Base-by-base conservation (phyloP, 1,140 invertebrate species). In the Meloidogyne exigua region DNA sequence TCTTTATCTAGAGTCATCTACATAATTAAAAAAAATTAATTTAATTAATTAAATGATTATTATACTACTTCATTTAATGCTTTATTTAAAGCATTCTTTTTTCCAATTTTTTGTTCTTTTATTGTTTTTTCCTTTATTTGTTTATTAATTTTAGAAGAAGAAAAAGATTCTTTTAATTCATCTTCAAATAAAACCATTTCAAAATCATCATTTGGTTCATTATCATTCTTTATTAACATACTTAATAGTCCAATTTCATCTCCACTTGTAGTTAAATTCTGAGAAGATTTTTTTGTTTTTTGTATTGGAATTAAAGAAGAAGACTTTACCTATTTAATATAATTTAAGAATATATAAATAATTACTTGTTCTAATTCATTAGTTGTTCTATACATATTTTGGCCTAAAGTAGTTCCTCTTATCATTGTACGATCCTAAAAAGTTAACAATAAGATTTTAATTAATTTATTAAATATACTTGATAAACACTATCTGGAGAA, bases 221-320 rank as follows among this genome's bases (percentile, higher is more conserved):
- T 68, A 25, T 82, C 63, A 36, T 64, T 64, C 26, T 63, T 63
- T 28, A 78, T 32, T 57, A 78, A 64, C 32, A 65, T 21, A n/a
- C 66, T 82, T 73, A 84, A 72, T 28, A 84, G 68, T 23, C 68
- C 76, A 28, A 87, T n/a, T 66, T 84, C 83, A 39, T 84, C 49
- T n/a, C 49, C 49, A 57, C 49, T 57, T 57, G 49, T 57, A n/a
- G 49, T 57, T 57, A 57, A 57, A n/a, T 3, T 57, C 21, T 57
- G 49, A 57, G 49, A 7, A 18, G 42, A 66, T 21, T n/a, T n/a
- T 57, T n/a, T 57, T n/a, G 49, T n/a, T n/a, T 18, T 57, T n/a
- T n/a, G 18, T n/a, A 9, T 57, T 57, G 18, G 49, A 57, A 1
- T 57, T n/a, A 57, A n/a, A 57, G 49, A 57, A 57, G 49, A 57